These are phyloP conservation scores for Luperina testacea DNA, from an alignment of 2,888 invertebrate genomes.

Conservation along the genomic window DNA sequence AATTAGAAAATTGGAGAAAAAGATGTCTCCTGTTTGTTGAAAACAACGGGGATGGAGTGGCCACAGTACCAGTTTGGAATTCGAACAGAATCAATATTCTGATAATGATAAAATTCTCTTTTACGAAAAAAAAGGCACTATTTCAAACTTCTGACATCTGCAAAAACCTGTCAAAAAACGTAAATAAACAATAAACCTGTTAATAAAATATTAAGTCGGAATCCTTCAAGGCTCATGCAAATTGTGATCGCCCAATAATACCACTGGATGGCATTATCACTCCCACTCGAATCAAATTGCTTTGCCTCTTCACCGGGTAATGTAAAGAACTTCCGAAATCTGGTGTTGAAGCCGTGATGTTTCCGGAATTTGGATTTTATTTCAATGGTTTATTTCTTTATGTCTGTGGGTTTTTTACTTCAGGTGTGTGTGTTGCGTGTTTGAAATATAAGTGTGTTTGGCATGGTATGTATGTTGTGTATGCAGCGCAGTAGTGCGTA, in stretches of 20 bases:
- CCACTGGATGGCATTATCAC: conserved; percentile 56
- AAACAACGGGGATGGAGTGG: neutral
- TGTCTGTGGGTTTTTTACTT: conserved; percentile 1
- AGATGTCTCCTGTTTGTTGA: neutral
- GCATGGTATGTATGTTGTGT: neutral
- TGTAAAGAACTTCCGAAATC: conserved; percentile 60
- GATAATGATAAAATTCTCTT: neutral
- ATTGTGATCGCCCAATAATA: conserved; percentile 58
- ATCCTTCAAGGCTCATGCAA: conserved; percentile 51
- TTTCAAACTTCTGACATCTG: neutral
- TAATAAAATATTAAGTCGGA: conserved; percentile 33
- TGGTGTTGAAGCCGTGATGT: conserved; percentile 46
- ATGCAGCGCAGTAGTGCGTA: neutral
- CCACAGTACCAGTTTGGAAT: neutral
- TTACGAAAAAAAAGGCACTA: neutral
- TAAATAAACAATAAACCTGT: conserved; percentile 10
- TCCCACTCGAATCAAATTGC: conserved; percentile 68
- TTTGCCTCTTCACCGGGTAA: conserved; percentile 60
- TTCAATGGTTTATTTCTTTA: conserved; percentile 36
- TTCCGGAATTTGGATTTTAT: conserved; percentile 42
- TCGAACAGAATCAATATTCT: neutral
- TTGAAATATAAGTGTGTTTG: neutral
- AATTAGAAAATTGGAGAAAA: neutral
- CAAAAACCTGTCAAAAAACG: conserved; percentile 1
- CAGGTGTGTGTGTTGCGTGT: neutral